Evolutionary conservation across 1,140 invertebrate species (phyloP).

Genomic region (Solenopsis fugax): DNA sequence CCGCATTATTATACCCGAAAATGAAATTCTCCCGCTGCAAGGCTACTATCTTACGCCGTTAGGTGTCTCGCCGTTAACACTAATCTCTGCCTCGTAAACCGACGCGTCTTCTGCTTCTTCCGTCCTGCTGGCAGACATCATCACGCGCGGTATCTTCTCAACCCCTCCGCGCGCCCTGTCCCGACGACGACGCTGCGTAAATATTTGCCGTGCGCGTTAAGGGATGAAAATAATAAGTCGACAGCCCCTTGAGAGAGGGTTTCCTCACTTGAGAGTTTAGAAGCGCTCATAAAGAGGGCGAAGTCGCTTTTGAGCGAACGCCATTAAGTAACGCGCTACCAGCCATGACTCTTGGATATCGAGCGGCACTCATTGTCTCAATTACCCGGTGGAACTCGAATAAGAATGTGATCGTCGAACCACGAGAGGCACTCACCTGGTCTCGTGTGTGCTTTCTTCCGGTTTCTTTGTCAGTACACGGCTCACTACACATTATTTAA

Average conservation of each 20-base stretch:
- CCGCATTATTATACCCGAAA: slow-evolving; percentile 53
- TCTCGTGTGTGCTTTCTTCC: slow-evolving; percentile 41
- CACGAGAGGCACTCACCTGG: slow-evolving; percentile 53
- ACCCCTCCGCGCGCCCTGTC: not conserved
- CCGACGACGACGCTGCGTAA: slow-evolving; percentile 69
- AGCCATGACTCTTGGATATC: slow-evolving; percentile 57
- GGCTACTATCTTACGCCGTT: slow-evolving; percentile 39
- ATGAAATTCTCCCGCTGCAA: slow-evolving; percentile 50
- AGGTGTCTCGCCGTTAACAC: slow-evolving; percentile 45
- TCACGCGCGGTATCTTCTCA: slow-evolving; percentile 30
- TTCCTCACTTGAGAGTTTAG: slow-evolving; percentile 67
- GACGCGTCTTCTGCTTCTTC: slow-evolving; percentile 27
- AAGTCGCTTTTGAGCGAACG: slow-evolving; percentile 41
- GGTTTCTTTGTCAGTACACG: slow-evolving; percentile 35
- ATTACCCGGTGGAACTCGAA: slow-evolving; percentile 62
- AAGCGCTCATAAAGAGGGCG: slow-evolving; percentile 41
- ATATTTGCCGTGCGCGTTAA: slow-evolving; percentile 76
- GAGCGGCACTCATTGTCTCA: slow-evolving; percentile 71
- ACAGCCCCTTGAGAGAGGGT: slow-evolving; percentile 48
- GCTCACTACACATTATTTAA: not conserved
- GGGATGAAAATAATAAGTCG: slow-evolving; percentile 80
- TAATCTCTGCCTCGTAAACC: slow-evolving; percentile 44
- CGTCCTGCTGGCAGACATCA: slow-evolving; percentile 51
- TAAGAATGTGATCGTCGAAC: slow-evolving; percentile 61
- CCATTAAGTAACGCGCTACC: slow-evolving; percentile 45